A percentile compares a stretch with the other conserved stretches of the same genome.
These are phyloP conservation scores for Drosophila biarmipes DNA, from an alignment of 1,140 invertebrate genomes.

Conservation along the genomic window DNA sequence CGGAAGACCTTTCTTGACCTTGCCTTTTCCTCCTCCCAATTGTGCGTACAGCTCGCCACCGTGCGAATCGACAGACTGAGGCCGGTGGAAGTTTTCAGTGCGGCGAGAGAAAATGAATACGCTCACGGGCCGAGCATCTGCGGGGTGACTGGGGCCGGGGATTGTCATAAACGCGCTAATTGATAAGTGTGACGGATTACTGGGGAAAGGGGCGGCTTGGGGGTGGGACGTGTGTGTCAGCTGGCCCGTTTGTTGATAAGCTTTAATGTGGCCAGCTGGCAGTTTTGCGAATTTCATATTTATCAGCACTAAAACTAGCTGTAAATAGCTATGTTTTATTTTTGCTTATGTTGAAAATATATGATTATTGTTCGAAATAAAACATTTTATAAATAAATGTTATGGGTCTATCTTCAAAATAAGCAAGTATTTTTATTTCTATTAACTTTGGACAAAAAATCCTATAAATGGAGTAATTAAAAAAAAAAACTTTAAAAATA, in stretches of 20 bases:
- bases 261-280: conserved; percentile 8
- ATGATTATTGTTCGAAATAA: too few species aligned
- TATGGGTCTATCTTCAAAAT: too few species aligned
- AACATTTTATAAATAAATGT: too few species aligned
- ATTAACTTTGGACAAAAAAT: too few species aligned
- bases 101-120: conserved; percentile 35
- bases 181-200: conserved; percentile 33
- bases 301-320: background rate
- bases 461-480: too few species aligned
- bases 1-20: conserved; percentile 76
- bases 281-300: background rate
- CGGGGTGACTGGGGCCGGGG: conserved; percentile 1
- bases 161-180: conserved; percentile 43
- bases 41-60: conserved; percentile 29
- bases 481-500: too few species aligned
- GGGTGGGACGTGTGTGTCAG: conserved; percentile 13
- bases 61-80: conserved; percentile 36
- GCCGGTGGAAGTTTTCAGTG: conserved; percentile 39
- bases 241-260: conserved; percentile 43
- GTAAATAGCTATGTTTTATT: background rate
- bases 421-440: too few species aligned
- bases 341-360: too few species aligned
- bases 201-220: background rate
- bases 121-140: conserved; percentile 24
- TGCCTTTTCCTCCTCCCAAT: conserved; percentile 29